Conservation (phyloP, 2,113 vertebrate species). For the Poeciliopsis occidentalis region DNA sequence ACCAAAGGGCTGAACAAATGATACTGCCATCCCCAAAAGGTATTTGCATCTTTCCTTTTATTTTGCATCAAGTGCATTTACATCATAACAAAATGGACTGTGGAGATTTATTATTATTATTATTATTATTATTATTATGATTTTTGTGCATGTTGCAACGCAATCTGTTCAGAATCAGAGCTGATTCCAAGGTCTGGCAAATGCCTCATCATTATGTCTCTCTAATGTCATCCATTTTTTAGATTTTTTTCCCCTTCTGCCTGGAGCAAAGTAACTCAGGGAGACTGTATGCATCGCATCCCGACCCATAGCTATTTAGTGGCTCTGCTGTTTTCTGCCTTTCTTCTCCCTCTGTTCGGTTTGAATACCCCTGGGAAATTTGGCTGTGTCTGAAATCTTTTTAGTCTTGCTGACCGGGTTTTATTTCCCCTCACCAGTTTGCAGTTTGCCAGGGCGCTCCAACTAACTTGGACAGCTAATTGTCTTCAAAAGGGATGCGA, state of each 20-base stretch:
- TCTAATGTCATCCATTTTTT: constrained; percentile 62
- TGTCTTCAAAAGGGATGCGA: constrained; percentile 31
- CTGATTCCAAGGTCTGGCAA: constrained; percentile 67
- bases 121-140: too few species aligned
- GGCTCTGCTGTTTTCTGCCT: constrained; percentile 67
- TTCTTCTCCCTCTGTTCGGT: constrained; percentile 62
- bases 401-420: constrained; percentile 69
- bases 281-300: constrained; percentile 69
- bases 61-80: constrained; percentile 24
- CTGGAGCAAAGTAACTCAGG: constrained; percentile 47
- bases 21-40: constrained; percentile 1
- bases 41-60: neutral
- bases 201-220: constrained; percentile 70
- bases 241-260: constrained; percentile 41
- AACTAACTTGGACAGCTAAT: constrained; percentile 56
- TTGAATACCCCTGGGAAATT: constrained; percentile 74
- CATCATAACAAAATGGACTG: constrained; percentile 34
- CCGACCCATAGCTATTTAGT: constrained; percentile 71
- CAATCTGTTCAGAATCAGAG: constrained; percentile 41
- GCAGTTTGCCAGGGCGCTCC: constrained; percentile 56
- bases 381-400: constrained; percentile 65
- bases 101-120: neutral
- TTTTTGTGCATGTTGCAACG: constrained; percentile 40
- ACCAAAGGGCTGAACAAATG: constrained; percentile 4
- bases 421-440: constrained; percentile 49